Percentiles rank a stretch among this genome's conserved stretches.
Conservation (phyloP, 2,888 invertebrate species). For the Hemistola chrysoprasaria region DNA sequence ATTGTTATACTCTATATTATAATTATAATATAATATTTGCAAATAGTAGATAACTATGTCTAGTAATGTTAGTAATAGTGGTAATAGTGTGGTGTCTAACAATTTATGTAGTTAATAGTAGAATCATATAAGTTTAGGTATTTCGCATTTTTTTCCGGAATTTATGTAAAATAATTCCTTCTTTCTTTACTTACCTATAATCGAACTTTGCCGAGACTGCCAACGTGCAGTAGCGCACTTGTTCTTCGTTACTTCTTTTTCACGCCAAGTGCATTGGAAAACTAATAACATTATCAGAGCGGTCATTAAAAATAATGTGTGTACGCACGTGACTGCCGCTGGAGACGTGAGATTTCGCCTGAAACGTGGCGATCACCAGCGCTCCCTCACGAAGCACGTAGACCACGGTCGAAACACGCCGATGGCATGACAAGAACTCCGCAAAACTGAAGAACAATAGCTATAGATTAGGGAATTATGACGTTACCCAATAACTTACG, state of each 20-base stretch:
- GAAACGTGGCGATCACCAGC: slow-evolving; percentile 2
- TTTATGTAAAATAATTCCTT: no score
- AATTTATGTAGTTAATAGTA: no score
- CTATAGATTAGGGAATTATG: not conserved
- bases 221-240: no score
- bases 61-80: no score
- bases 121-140: no score
- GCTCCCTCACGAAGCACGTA: slow-evolving; percentile 1
- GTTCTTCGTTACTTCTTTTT: slow-evolving; percentile 5
- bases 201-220: no score
- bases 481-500: not conserved
- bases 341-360: slow-evolving; percentile 26
- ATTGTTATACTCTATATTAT: no score
- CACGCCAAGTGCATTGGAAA: slow-evolving; percentile 21
- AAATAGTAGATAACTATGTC: no score
- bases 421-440: slow-evolving; percentile 11
- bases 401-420: slow-evolving; percentile 1
- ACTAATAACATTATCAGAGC: slow-evolving; percentile 38
- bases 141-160: no score
- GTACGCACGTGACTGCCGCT: slow-evolving; percentile 22
- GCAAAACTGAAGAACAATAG: not conserved
- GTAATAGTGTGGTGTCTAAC: not conserved
- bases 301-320: slow-evolving; percentile 24
- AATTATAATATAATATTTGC: no score
- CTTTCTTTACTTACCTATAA: no score